These are phyloP conservation scores for Spodoptera picta DNA, from an alignment of 2,888 invertebrate species.

Conservation along the genomic window DNA sequence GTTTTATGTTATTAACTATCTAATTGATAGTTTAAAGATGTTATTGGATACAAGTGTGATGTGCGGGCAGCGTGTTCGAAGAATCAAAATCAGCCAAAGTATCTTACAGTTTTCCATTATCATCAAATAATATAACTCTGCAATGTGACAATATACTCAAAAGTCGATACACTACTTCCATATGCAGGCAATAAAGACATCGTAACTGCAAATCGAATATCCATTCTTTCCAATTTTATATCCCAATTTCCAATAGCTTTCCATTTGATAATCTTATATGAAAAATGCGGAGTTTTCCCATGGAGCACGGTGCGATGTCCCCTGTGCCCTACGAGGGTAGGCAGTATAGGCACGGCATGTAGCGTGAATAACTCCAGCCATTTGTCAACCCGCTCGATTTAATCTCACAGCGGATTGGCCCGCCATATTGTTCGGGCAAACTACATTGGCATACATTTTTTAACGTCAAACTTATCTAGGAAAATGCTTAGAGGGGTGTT, in stretches of 20 bases:
- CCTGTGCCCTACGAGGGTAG: slow-evolving; percentile 18
- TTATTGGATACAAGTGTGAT: too few species aligned
- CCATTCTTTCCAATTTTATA: slow-evolving; percentile 1
- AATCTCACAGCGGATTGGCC: slow-evolving; percentile 54
- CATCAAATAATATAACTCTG: too few species aligned
- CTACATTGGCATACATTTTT: slow-evolving; percentile 41
- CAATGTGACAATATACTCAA: too few species aligned
- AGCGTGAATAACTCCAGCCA: slow-evolving; percentile 58
- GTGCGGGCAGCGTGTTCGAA: too few species aligned
- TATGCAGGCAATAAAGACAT: neutral
- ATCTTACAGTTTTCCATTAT: too few species aligned
- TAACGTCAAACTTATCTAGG: too few species aligned
- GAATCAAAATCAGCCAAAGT: too few species aligned
- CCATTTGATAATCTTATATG: slow-evolving; percentile 18
- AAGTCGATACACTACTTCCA: neutral
- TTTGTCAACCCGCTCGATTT: slow-evolving; percentile 63
- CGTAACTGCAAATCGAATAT: slow-evolving; percentile 22
- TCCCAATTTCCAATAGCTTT: slow-evolving; percentile 27
- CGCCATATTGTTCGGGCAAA: slow-evolving; percentile 50
- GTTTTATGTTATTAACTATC: too few species aligned
- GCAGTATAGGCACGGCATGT: slow-evolving; percentile 53
- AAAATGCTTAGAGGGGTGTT: too few species aligned
- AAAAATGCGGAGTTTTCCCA: slow-evolving; percentile 37
- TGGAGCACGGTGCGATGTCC: slow-evolving; percentile 17
- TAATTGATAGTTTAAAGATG: too few species aligned